phyloP scores from a whole-genome alignment of 2,888 invertebrate species.

The Acronicta aceris region DNA sequence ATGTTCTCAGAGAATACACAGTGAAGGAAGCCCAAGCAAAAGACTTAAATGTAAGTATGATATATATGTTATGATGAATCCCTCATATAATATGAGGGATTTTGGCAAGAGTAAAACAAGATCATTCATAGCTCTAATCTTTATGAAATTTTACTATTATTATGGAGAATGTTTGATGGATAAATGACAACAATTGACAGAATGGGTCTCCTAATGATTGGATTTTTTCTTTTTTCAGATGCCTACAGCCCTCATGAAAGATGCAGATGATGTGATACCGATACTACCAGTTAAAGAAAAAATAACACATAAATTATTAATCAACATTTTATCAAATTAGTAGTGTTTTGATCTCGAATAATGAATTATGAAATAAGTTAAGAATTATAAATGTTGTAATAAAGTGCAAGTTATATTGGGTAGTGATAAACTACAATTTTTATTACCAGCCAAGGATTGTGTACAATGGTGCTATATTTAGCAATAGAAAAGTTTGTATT shows the following conservation, averaged over 20 bases:
- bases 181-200: too few relatives aligned
- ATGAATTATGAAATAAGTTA: constrained; percentile 50
- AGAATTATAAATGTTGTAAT: constrained; percentile 52
- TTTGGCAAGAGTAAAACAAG: too few relatives aligned
- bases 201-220: too few relatives aligned
- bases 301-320: constrained; percentile 76
- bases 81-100: too few relatives aligned
- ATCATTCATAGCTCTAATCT: too few relatives aligned
- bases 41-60: constrained; percentile 90
- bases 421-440: constrained; percentile 33
- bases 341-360: constrained; percentile 46
- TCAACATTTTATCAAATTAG: constrained; percentile 59
- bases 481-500: background rate
- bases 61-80: too few relatives aligned
- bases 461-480: constrained; percentile 32
- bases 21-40: constrained; percentile 93
- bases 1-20: constrained; percentile 95
- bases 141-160: too few relatives aligned
- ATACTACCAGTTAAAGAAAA: constrained; percentile 76
- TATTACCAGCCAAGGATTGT: constrained; percentile 17
- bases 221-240: constrained; percentile 68
- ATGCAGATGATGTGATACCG: constrained; percentile 84
- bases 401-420: constrained; percentile 42
- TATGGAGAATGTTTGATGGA: too few relatives aligned
- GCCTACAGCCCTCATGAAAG: constrained; percentile 83